Conservation (phyloP, 2,888 invertebrate genomes). For the Apodemia hepburni region DNA sequence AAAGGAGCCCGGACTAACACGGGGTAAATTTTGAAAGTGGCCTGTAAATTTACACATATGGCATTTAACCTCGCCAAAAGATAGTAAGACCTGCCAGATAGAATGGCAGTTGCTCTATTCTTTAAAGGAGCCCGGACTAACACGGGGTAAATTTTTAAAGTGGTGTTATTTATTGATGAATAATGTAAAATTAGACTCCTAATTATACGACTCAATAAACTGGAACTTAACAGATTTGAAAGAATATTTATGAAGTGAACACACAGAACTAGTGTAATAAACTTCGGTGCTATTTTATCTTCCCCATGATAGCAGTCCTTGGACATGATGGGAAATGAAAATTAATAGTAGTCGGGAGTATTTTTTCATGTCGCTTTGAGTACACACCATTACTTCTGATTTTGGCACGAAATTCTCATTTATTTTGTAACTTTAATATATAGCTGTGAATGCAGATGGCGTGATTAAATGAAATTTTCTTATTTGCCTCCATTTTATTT, state of each 20-base stretch:
- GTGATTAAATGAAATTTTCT: conserved; percentile 8
- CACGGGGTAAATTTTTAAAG: no score
- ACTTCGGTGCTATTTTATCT: conserved; percentile 35
- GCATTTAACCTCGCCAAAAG: no score
- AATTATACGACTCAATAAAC: neutral
- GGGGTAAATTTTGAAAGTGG: no score
- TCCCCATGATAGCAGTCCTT: conserved; percentile 66
- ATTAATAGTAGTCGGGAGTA: conserved; percentile 74
- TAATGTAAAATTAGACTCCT: no score
- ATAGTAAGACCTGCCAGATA: no score
- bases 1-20: no score
- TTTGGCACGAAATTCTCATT: conserved; percentile 71
- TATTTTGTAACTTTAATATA: conserved; percentile 66
- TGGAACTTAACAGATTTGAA: neutral
- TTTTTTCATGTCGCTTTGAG: conserved; percentile 78
- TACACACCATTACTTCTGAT: conserved; percentile 75
- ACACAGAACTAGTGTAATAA: neutral
- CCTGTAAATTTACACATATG: no score
- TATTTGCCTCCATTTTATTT: conserved; percentile 1
- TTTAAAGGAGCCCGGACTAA: no score
- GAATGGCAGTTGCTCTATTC: no score
- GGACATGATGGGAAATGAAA: conserved; percentile 73
- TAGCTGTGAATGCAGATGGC: conserved; percentile 35
- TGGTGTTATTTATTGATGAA: no score
- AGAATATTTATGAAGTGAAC: neutral